phyloP scores from a whole-genome alignment of 2,888 invertebrate genomes.

The Alsophila aescularia region DNA sequence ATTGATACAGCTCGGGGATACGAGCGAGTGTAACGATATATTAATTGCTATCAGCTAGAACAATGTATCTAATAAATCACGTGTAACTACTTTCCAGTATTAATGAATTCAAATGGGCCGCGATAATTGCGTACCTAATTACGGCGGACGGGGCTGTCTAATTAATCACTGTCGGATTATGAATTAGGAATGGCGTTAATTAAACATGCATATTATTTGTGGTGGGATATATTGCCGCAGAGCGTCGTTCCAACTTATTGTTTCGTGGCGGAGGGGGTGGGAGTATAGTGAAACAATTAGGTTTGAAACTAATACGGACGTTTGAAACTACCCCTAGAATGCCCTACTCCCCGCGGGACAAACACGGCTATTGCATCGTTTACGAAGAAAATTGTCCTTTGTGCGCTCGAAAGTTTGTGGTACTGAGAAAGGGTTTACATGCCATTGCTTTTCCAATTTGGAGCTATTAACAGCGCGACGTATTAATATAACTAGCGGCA shows the following conservation, averaged over 20 bases:
- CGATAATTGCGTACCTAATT: constrained; percentile 83
- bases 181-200: constrained; percentile 80
- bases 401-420: constrained; percentile 29
- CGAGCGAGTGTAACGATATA: constrained; percentile 62
- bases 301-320: constrained; percentile 58
- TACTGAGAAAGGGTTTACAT: neutral
- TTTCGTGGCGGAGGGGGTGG: constrained; percentile 26
- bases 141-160: constrained; percentile 73
- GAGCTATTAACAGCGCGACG: neutral
- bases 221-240: constrained; percentile 53
- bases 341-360: constrained; percentile 51
- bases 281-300: constrained; percentile 60
- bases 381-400: constrained; percentile 46
- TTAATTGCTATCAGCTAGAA: constrained; percentile 70
- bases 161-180: constrained; percentile 84
- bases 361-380: constrained; percentile 43
- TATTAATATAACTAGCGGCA: too few relatives aligned
- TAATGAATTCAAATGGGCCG: constrained; percentile 81
- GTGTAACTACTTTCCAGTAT: constrained; percentile 67
- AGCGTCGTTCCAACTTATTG: constrained; percentile 34
- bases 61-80: constrained; percentile 76
- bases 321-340: constrained; percentile 32
- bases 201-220: constrained; percentile 81
- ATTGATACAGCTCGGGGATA: constrained; percentile 52
- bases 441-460: neutral